These are phyloP conservation scores for Polydrusus pterygomalis DNA, from an alignment of 2,888 invertebrate genomes.

Conservation along the genomic window DNA sequence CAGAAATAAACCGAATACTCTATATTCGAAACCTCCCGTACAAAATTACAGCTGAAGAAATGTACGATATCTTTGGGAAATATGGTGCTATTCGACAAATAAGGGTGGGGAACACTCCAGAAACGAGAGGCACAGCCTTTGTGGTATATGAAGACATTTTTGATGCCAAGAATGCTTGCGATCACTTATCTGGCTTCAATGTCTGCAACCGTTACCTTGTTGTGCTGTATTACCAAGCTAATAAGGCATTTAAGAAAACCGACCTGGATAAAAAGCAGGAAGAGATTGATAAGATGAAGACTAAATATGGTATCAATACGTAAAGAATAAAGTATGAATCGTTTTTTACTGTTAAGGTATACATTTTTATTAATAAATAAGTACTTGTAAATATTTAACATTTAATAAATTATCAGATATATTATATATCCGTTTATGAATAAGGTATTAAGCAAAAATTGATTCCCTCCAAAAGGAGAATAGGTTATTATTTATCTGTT, in stretches of 20 bases:
- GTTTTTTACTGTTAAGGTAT: not conserved
- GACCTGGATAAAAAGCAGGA: slow-evolving; percentile 97
- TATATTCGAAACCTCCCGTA: slow-evolving; percentile 98
- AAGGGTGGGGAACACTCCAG: slow-evolving; percentile 97
- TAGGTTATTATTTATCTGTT: no score
- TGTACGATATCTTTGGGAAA: slow-evolving; percentile 99
- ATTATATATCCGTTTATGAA: no score
- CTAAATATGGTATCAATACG: slow-evolving; percentile 88
- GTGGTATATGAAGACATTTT: slow-evolving; percentile 99
- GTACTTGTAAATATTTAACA: not conserved
- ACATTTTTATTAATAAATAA: not conserved
- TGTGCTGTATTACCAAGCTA: slow-evolving; percentile 98
- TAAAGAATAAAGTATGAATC: slow-evolving; percentile 54
- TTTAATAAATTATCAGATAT: not conserved
- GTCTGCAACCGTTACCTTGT: slow-evolving; percentile 99
- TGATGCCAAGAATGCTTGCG: slow-evolving; percentile 99
- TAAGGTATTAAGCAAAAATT: no score
- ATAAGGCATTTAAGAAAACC: slow-evolving; percentile 95
- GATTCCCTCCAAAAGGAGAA: no score
- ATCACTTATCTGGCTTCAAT: slow-evolving; percentile 98
- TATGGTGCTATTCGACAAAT: slow-evolving; percentile 99
- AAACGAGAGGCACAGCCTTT: slow-evolving; percentile 98
- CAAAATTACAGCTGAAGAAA: slow-evolving; percentile 99
- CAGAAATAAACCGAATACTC: slow-evolving; percentile 97
- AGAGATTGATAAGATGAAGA: slow-evolving; percentile 95